phyloP scores from a whole-genome alignment of 2,888 invertebrate species.

The Myathropa florea region DNA sequence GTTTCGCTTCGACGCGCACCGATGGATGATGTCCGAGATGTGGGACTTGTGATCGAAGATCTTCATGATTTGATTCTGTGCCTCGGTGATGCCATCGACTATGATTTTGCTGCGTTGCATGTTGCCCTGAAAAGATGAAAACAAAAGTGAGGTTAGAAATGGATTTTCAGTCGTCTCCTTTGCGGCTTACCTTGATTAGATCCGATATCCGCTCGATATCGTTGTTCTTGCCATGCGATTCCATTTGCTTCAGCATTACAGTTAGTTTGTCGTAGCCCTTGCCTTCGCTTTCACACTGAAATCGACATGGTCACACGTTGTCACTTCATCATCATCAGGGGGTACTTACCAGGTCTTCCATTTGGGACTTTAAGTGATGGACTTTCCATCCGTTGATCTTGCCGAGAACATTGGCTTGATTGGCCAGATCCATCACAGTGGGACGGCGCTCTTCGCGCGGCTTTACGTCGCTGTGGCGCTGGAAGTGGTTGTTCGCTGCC shows the following conservation, averaged over 20 bases:
- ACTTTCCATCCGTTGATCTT: constrained; percentile 98
- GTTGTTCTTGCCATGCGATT: constrained; percentile 81
- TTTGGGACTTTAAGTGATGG: constrained; percentile 94
- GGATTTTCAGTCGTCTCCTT: neutral
- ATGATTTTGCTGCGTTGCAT: constrained; percentile 96
- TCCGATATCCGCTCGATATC: constrained; percentile 83
- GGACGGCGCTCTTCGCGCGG: constrained; percentile 93
- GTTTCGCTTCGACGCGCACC: constrained; percentile 95
- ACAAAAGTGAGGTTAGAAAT: neutral
- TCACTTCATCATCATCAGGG: neutral
- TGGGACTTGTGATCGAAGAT: constrained; percentile 95
- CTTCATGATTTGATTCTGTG: constrained; percentile 92
- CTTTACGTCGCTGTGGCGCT: constrained; percentile 90
- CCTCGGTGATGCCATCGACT: constrained; percentile 94
- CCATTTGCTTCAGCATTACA: constrained; percentile 79
- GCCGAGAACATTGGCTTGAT: constrained; percentile 91
- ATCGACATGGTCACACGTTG: constrained; percentile 54
- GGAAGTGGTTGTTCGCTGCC: constrained; percentile 88
- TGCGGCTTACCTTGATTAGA: constrained; percentile 83
- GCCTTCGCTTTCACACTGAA: constrained; percentile 82
- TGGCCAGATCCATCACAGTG: constrained; percentile 93
- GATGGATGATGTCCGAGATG: constrained; percentile 93
- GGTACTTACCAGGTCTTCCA: constrained; percentile 91
- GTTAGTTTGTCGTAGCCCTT: constrained; percentile 79
- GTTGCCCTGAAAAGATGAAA: constrained; percentile 89